Conservation (phyloP, 2,113 vertebrate species). For the Nycticebus coucang region DNA sequence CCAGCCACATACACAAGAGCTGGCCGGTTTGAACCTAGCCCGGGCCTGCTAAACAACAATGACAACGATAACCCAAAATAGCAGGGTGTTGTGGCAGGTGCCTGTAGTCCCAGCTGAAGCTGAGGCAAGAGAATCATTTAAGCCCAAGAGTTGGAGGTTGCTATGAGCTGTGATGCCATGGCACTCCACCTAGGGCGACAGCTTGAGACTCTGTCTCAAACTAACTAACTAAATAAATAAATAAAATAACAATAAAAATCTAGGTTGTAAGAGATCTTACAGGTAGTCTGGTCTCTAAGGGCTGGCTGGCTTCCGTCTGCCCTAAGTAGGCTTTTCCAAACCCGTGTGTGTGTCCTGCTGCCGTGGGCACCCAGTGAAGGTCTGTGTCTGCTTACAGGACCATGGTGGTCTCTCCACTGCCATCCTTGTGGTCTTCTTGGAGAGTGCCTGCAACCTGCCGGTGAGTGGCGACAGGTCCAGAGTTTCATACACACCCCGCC, state of each 20-base stretch:
- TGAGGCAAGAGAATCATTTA: too few relatives aligned
- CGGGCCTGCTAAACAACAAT: too few relatives aligned
- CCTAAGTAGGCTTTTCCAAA: neutral
- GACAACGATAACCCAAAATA: too few relatives aligned
- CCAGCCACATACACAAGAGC: too few relatives aligned
- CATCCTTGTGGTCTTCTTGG: slow-evolving; percentile 94
- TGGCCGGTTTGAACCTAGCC: too few relatives aligned
- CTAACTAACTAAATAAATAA: too few relatives aligned
- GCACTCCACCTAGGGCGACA: too few relatives aligned
- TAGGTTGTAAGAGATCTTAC: neutral
- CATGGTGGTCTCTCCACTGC: slow-evolving; percentile 88
- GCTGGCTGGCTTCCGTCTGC: neutral
- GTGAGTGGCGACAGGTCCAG: slow-evolving; percentile 85
- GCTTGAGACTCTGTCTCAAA: too few relatives aligned
- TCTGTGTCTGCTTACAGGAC: slow-evolving; percentile 82
- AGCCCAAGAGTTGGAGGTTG: too few relatives aligned
- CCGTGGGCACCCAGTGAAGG: neutral
- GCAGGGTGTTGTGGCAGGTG: too few relatives aligned
- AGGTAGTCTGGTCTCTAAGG: neutral
- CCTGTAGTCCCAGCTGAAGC: too few relatives aligned
- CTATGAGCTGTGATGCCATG: too few relatives aligned
- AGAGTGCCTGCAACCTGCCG: slow-evolving; percentile 92
- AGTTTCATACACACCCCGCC: neutral
- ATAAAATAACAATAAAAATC: neutral
- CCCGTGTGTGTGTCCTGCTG: neutral